Base-by-base conservation (phyloP, 1,140 invertebrate species). In the Archegozetes longisetosus region DNA sequence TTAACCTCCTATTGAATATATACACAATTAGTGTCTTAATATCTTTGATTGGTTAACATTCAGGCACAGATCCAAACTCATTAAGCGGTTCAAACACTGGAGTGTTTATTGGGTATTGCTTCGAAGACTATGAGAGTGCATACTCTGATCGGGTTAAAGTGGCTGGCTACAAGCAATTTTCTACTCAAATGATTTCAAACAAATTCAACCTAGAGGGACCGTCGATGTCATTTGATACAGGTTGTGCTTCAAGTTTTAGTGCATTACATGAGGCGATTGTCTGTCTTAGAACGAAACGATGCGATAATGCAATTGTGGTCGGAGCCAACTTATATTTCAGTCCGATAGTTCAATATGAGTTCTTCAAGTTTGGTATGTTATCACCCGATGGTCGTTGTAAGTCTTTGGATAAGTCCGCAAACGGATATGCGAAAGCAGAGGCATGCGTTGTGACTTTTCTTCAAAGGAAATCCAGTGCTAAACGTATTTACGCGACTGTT, bases 151-250 rank as follows among this genome's bases (percentile, higher is more conserved):
- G 40, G 32, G 23, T 52, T 28, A n/a, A 17, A 29, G 80, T 91
- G 1, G 88, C 85, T 69, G 91, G 92, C 54, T 97, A 97, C 48
- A 47, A 14, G 3, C 85, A 89, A 27, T 96, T 96, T 91, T 94
- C 96, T 72, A 81, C 90, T 46, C 97, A 97, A 71, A 81, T 93
- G 68, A 80, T 98, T 40, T 95, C 90, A 0, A 97, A 84, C 74
- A 84, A 88, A 13, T 97, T 95, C 74, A 90, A 97, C 67, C 86
- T 95, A 61, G 83, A 75, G 68, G 79, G 77, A 75, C 93, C 93
- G 1, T 94, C 89, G 71, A 93, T 85, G 71, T 82, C 86, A 3
- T 73, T 96, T 3, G 93, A 98, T 72, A 95, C 93, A 9, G 93
- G 92, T 0, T 98, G 93, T 73, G 59, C 59, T 27, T 64, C 64